These are phyloP conservation scores for Digitonthophagus gazella DNA, from an alignment of 2,888 invertebrate species.

Conservation along the genomic window DNA sequence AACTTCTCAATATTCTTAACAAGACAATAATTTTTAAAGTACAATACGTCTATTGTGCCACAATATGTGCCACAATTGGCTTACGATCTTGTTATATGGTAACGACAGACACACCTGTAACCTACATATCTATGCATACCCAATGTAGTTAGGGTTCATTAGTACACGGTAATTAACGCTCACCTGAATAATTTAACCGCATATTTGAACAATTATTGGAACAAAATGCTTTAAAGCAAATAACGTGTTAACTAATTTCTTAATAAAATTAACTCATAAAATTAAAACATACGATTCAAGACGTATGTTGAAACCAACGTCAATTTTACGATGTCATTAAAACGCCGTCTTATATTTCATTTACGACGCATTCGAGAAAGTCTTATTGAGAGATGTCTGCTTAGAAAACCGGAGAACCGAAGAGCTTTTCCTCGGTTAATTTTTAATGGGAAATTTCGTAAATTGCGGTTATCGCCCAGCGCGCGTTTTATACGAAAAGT, in stretches of 20 bases:
- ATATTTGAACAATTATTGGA: no score
- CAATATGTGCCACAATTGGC: no score
- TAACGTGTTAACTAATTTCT: no score
- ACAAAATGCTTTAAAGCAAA: no score
- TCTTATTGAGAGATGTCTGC: not conserved
- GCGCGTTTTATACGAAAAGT: slow-evolving; percentile 26
- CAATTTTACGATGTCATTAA: not conserved
- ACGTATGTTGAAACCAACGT: not conserved
- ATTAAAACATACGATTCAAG: no score
- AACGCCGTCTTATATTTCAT: not conserved
- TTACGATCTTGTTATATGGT: not conserved
- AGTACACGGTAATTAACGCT: not conserved
- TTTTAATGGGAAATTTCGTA: not conserved
- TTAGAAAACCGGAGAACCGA: not conserved
- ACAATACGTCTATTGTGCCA: no score
- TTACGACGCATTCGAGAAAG: not conserved
- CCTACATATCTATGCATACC: not conserved
- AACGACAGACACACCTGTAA: not conserved
- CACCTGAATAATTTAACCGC: not conserved
- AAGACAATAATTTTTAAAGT: no score
- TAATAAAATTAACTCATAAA: no score
- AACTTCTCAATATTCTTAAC: no score
- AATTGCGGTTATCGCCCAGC: slow-evolving; percentile 5
- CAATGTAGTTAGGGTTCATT: not conserved
- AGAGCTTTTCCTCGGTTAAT: not conserved